Evolutionary conservation across 2,113 vertebrate species (phyloP), one percentile per base, ranked within the genome.

Genomic region (Ia io): DNA sequence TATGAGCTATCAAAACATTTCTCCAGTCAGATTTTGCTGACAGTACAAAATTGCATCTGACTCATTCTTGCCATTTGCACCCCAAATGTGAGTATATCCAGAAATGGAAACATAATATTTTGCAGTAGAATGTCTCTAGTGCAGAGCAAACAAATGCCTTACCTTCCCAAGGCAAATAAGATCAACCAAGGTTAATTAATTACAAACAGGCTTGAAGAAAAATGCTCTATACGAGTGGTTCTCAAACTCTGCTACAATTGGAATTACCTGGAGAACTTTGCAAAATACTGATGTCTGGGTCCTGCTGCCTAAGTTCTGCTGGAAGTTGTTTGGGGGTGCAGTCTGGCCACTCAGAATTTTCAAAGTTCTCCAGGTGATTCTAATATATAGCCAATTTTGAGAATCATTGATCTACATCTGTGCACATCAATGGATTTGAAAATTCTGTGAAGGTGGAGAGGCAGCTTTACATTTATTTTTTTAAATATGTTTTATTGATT

Each of bases 1-100:
- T 61, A 51, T 63, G 47, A 95, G 53, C 76, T 95, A 91, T 69
- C 69, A 88, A 97, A 91, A 74, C 95, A 94, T 89, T 86, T 86
- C 49, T 71, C 37, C 6, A 79, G 23, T 22, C 56, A 84, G 16
- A 40, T 89, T 93, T 91, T 93, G 44, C 73, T 93, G 79, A 85
- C 49, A 67, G 32, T 69, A 44, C 61, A 94, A 74, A 94, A 89
- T 32, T 76, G 12, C 63, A 82, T 90, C 22, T 86, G 71, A 94
- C 59, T 51, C 65, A n/a, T 44, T 67, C 30, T 87, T 7, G 28
- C 84, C 59, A 89, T 74, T 94, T 90, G 25, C 2, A 93, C 37
- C 32, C 4, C 5, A 74, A 89, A 70, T 18, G 4, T 95, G 78
- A 90, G 12, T 70, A 44, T 86, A n/a, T 49, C 69, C 63, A 84